phyloP scores from a whole-genome alignment of 2,113 vertebrate species.

The Narcine bancroftii region DNA sequence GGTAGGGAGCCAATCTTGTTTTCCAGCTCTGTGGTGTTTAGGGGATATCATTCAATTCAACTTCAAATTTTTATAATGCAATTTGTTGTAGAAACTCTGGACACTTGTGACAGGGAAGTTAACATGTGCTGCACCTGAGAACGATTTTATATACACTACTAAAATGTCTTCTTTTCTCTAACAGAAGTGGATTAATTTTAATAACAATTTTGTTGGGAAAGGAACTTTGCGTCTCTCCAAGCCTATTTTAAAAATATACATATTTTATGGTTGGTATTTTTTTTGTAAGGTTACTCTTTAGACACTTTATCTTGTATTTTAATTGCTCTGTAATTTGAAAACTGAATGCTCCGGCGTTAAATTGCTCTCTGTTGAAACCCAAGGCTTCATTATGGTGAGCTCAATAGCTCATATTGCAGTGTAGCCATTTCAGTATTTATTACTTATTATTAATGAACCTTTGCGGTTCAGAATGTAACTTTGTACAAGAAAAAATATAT shows the following conservation, averaged over 20 bases:
- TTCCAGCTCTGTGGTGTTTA: slow-evolving; percentile 47
- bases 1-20: slow-evolving; percentile 40
- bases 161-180: slow-evolving; percentile 52
- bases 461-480: slow-evolving; percentile 95
- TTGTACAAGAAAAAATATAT: slow-evolving; percentile 86
- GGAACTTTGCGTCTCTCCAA: slow-evolving; percentile 57
- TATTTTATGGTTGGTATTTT: slow-evolving; percentile 61
- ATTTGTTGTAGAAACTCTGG: slow-evolving; percentile 52
- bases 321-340: slow-evolving; percentile 61
- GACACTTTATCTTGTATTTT: slow-evolving; percentile 63
- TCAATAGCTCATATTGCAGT: slow-evolving; percentile 61
- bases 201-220: slow-evolving; percentile 58
- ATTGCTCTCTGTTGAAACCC: slow-evolving; percentile 62
- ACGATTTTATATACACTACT: slow-evolving; percentile 60
- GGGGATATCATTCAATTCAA: slow-evolving; percentile 42
- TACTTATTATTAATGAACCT: slow-evolving; percentile 84
- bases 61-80: slow-evolving; percentile 50
- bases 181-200: slow-evolving; percentile 54
- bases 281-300: slow-evolving; percentile 57
- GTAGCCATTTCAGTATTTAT: slow-evolving; percentile 98
- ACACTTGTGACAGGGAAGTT: slow-evolving; percentile 61
- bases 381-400: slow-evolving; percentile 65
- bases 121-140: slow-evolving; percentile 51
- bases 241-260: slow-evolving; percentile 59
- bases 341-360: slow-evolving; percentile 56